Percentiles rank a stretch among this genome's conserved stretches.
These are phyloP conservation scores for Chromis chromis DNA, from an alignment of 2,797 vertebrate species.

Conservation along the genomic window DNA sequence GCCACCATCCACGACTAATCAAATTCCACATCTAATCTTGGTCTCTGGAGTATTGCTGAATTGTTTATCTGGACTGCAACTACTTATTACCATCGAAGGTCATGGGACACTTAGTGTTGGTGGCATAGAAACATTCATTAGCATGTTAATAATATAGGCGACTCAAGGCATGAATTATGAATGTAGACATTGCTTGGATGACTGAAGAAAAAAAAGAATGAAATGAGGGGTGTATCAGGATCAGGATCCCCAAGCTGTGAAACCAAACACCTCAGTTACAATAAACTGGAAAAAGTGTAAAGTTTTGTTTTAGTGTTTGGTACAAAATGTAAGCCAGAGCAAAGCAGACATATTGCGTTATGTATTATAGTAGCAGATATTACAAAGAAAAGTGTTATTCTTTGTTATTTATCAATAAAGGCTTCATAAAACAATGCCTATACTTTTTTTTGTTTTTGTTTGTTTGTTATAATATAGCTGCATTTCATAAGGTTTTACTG, in stretches of 20 bases:
- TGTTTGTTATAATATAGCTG: not conserved
- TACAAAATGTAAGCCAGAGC: conserved; percentile 24
- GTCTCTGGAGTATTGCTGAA: conserved; percentile 1
- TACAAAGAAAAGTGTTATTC: conserved; percentile 7
- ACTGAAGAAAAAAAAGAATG: not conserved
- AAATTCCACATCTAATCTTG: conserved; percentile 12
- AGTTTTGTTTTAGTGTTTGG: conserved; percentile 14
- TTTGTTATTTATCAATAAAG: conserved; percentile 3
- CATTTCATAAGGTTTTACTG: not conserved
- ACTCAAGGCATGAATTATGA: conserved; percentile 45
- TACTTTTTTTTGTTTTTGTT: not conserved
- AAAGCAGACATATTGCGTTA: conserved; percentile 28
- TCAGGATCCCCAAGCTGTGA: not conserved
- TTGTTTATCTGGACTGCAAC: conserved; percentile 11
- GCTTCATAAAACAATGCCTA: conserved; percentile 1
- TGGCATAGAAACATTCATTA: conserved; percentile 48
- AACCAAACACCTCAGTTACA: conserved; percentile 18
- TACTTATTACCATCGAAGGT: conserved; percentile 29
- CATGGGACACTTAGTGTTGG: conserved; percentile 13
- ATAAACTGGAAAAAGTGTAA: conserved; percentile 8
- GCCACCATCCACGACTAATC: conserved; percentile 5
- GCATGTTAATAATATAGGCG: conserved; percentile 24
- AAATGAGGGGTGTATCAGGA: not conserved
- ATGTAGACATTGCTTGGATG: conserved; percentile 31
- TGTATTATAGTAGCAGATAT: conserved; percentile 28